Conservation (phyloP, 2,888 invertebrate species). For the Agriopis leucophaearia region DNA sequence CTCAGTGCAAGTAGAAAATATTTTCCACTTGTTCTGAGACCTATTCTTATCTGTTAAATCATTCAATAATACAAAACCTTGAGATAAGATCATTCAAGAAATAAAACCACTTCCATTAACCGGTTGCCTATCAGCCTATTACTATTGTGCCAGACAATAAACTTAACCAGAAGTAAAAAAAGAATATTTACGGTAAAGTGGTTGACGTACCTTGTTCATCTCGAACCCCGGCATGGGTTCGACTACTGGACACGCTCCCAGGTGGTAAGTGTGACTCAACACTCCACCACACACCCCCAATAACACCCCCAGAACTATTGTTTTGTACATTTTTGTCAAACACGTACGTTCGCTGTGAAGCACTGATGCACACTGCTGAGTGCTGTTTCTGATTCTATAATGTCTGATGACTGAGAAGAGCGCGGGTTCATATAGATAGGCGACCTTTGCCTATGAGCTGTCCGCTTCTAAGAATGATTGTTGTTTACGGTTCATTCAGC, state of each 20-base stretch:
- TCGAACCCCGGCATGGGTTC: constrained; percentile 91
- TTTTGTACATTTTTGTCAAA: constrained; percentile 56
- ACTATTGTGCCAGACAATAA: background rate
- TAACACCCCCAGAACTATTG: constrained; percentile 57
- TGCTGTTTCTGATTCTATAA: background rate
- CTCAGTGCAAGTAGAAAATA: too few relatives aligned
- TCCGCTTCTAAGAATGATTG: constrained; percentile 28
- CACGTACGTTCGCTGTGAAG: constrained; percentile 30
- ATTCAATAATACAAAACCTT: background rate
- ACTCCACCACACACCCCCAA: constrained; percentile 66
- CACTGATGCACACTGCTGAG: constrained; percentile 29
- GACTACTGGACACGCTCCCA: constrained; percentile 91
- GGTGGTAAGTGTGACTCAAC: constrained; percentile 89
- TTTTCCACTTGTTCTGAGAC: background rate
- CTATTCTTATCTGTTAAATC: too few relatives aligned
- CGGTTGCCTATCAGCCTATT: constrained; percentile 9
- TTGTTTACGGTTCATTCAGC: background rate
- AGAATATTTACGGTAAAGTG: background rate
- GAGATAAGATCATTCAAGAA: background rate
- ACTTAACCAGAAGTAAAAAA: background rate
- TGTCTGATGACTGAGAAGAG: constrained; percentile 2
- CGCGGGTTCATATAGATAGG: constrained; percentile 17
- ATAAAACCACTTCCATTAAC: constrained; percentile 4
- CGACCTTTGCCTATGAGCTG: constrained; percentile 32
- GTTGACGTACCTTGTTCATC: constrained; percentile 89